Conservation (phyloP, 2,113 vertebrate genomes). For the Aplodontia rufa region DNA sequence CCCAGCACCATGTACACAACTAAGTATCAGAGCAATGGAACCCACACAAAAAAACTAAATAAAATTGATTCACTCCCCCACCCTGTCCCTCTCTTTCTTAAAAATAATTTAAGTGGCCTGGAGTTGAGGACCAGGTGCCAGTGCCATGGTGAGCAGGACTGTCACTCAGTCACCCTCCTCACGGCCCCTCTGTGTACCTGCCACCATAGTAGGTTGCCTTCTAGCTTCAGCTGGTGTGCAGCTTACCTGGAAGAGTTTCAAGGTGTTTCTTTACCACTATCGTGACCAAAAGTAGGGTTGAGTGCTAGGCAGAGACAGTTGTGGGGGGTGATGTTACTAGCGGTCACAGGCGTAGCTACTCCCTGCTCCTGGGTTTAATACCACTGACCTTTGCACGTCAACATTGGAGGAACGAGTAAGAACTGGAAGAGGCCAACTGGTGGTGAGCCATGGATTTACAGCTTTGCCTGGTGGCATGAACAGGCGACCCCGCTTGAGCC, state of each 20-base stretch:
- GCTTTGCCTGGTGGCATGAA: background rate
- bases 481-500: background rate
- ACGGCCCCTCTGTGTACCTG: background rate
- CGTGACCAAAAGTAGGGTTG: background rate
- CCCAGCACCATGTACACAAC: no score
- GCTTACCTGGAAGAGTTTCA: background rate
- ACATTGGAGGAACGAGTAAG: background rate
- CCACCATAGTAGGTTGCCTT: accelerated
- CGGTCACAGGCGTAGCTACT: accelerated
- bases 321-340: background rate
- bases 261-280: background rate
- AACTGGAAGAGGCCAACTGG: background rate
- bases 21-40: no score
- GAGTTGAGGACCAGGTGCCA: background rate
- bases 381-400: background rate
- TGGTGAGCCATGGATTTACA: background rate
- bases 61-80: no score
- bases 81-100: no score
- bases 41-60: no score
- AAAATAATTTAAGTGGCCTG: background rate
- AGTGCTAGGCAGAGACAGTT: background rate
- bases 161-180: no score
- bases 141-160: accelerated
- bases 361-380: background rate
- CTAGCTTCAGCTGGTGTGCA: background rate